phyloP scores from a whole-genome alignment of 64 coral and sea anemone species.

The Anthopleura sola region DNA sequence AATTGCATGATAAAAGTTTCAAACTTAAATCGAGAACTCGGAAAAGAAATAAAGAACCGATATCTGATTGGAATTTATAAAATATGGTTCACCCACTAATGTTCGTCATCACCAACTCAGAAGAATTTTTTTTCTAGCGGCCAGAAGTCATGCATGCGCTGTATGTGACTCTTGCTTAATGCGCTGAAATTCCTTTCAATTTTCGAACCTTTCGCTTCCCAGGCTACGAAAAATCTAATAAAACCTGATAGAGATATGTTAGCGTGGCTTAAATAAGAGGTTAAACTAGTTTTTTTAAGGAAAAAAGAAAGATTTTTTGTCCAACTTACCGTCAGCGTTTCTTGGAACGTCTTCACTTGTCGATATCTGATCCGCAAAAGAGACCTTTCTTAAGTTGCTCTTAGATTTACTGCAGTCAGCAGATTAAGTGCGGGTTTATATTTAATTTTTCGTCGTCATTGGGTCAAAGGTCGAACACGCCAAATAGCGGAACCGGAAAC shows the following conservation, averaged over 20 bases:
- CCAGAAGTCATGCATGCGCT: neutral
- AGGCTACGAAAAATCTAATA: neutral
- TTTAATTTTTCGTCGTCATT: neutral
- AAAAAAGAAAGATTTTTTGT: neutral
- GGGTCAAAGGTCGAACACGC: neutral
- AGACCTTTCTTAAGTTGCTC: neutral
- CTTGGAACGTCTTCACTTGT: neutral
- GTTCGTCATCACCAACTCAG: neutral
- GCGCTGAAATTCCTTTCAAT: neutral
- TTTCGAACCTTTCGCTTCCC: neutral
- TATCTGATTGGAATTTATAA: too few species aligned
- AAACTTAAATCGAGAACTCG: neutral
- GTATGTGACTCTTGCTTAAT: neutral
- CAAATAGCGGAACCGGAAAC: neutral
- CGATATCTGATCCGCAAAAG: constrained; percentile 26
- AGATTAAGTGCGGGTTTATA: neutral
- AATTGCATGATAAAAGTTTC: neutral
- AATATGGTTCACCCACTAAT: neutral
- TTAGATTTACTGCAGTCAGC: neutral
- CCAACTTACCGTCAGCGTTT: constrained; percentile 20
- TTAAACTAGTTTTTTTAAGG: neutral
- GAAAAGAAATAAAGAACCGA: neutral
- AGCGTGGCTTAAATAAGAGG: neutral
- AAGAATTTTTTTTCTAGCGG: too few species aligned
- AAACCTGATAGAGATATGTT: neutral